Evolutionary conservation across 2,888 invertebrate species (phyloP).

Genomic region (Lepidocyrtinus sp.): DNA sequence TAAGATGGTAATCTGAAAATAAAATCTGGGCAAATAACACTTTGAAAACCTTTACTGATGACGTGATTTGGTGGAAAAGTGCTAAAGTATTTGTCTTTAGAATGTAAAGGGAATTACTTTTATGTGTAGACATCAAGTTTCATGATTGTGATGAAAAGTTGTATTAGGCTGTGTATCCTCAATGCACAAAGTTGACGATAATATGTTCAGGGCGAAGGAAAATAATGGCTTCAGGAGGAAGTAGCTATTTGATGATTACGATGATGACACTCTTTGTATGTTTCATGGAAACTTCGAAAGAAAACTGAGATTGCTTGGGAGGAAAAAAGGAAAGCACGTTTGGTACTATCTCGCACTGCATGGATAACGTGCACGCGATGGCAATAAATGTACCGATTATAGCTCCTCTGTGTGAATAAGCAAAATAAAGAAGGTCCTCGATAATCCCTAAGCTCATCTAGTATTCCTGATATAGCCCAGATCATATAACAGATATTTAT

Average conservation of each 20-base stretch:
- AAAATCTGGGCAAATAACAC: constrained; percentile 48
- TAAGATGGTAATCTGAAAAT: constrained; percentile 46
- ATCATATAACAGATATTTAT: constrained; percentile 38
- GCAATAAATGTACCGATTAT: constrained; percentile 56
- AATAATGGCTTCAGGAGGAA: too few relatives aligned
- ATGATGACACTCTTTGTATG: constrained; percentile 26
- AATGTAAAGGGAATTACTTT: constrained; percentile 36
- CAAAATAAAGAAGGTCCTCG: constrained; percentile 44
- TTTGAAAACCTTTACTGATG: constrained; percentile 47
- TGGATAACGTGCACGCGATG: constrained; percentile 45
- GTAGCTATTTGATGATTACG: constrained; percentile 23
- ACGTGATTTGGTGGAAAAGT: constrained; percentile 51
- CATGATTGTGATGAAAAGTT: constrained; percentile 51
- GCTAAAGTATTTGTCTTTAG: constrained; percentile 40
- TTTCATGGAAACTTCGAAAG: too few relatives aligned
- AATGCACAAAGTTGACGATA: constrained; percentile 25
- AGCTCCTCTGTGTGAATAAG: constrained; percentile 48
- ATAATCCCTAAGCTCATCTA: constrained; percentile 54
- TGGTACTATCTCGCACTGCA: constrained; percentile 42
- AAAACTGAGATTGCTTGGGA: too few relatives aligned
- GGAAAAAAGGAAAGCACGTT: neutral
- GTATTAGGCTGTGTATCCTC: too few relatives aligned
- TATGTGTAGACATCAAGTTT: constrained; percentile 41
- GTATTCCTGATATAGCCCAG: constrained; percentile 44
- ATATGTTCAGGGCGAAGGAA: too few relatives aligned